Conservation (phyloP, 2,797 vertebrate genomes). For the Mus spretus region DNA sequence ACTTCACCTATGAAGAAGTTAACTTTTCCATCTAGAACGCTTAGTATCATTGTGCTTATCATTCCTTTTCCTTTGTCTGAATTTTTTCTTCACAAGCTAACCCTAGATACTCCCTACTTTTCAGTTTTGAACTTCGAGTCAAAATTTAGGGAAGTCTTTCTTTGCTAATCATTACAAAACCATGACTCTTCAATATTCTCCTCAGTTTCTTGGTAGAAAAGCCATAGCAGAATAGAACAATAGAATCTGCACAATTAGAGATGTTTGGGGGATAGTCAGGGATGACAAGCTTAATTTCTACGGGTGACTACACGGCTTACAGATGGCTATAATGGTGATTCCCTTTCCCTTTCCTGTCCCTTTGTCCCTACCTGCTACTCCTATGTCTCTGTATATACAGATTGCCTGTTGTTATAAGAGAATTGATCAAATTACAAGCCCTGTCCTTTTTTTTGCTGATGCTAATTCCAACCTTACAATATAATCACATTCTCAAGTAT, state of each 20-base stretch:
- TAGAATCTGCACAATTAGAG: neutral
- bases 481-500: neutral
- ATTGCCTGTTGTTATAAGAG: neutral
- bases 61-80: neutral
- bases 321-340: neutral
- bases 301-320: too few relatives aligned
- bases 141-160: neutral
- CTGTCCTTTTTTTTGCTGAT: neutral
- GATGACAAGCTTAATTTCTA: neutral
- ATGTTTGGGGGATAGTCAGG: fast-evolving
- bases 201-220: neutral
- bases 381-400: neutral
- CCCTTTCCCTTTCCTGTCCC: neutral
- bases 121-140: neutral
- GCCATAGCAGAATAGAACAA: neutral
- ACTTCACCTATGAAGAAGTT: neutral
- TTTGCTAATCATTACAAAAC: neutral
- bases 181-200: neutral
- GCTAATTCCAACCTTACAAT: neutral
- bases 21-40: neutral
- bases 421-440: neutral
- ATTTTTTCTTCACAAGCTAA: neutral
- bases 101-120: neutral
- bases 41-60: neutral
- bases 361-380: neutral